Evolutionary conservation across 1,140 invertebrate species (phyloP).

Genomic region (Leptinotarsa texana): DNA sequence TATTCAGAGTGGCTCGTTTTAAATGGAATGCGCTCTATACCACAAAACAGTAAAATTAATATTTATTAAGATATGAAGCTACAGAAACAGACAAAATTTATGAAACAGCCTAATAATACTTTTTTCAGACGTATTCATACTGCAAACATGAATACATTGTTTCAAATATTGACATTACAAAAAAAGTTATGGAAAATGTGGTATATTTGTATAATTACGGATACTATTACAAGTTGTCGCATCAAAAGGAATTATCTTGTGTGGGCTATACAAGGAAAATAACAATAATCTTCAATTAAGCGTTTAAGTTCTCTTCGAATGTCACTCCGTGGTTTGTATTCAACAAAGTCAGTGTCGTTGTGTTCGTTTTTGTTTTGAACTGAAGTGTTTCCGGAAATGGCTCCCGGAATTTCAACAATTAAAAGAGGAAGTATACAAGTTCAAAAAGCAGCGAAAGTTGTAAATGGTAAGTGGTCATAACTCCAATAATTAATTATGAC

Average conservation of each 20-base stretch:
- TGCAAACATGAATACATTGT: no score
- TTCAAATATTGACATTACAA: no score
- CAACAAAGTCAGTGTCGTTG: background rate
- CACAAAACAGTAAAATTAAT: no score
- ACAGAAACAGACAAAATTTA: no score
- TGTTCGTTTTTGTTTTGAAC: background rate
- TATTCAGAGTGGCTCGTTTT: no score
- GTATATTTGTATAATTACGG: no score
- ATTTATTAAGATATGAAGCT: no score
- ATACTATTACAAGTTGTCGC: no score
- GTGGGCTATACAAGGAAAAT: slow-evolving; percentile 9
- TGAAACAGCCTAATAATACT: no score
- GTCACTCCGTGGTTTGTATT: background rate
- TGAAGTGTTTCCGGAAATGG: slow-evolving; percentile 14
- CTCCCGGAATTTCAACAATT: slow-evolving; percentile 49
- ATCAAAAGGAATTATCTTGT: background rate
- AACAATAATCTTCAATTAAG: slow-evolving; percentile 16
- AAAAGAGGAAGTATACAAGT: slow-evolving; percentile 63
- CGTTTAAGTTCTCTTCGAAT: background rate
- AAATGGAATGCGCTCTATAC: no score
- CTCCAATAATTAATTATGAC: background rate
- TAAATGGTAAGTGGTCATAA: slow-evolving; percentile 56
- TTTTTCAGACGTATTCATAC: no score
- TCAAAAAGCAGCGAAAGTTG: slow-evolving; percentile 61
- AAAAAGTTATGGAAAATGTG: no score